Evolutionary conservation across 1,140 invertebrate species (phyloP).

Genomic region (Ectropis grisescens): DNA sequence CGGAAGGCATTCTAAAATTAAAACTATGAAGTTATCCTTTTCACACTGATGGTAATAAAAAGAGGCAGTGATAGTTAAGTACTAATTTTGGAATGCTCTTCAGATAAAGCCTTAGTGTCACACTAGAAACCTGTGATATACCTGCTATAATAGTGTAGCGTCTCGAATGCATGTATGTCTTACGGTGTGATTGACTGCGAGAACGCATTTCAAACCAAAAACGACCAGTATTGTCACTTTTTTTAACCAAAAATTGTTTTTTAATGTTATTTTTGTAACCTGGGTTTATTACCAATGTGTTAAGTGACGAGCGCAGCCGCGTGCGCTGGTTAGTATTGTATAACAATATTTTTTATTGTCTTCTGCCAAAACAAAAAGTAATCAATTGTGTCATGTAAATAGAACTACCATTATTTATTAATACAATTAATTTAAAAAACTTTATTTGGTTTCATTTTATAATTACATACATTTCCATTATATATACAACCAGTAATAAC

Average conservation of each 20-base stretch:
- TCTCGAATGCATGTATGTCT: conserved; percentile 49
- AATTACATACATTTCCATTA: no score
- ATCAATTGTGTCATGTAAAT: conserved; percentile 68
- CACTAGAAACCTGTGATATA: conserved; percentile 66
- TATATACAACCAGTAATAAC: no score
- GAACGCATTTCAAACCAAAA: conserved; percentile 43
- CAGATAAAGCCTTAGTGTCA: no score
- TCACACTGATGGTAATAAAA: no score
- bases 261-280: conserved; percentile 8
- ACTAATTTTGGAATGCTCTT: no score
- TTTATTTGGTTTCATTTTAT: conserved; percentile 45
- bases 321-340: conserved; percentile 46
- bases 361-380: conserved; percentile 67
- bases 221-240: conserved; percentile 57
- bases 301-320: conserved; percentile 10
- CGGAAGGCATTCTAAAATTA: no score
- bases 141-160: conserved; percentile 42
- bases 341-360: conserved; percentile 63
- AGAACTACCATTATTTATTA: conserved; percentile 71
- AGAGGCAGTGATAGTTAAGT: no score
- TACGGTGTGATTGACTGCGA: conserved; percentile 26
- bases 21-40: no score
- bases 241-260: conserved; percentile 51
- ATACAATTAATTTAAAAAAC: conserved; percentile 68
- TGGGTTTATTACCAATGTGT: conserved; percentile 36